phyloP scores from a whole-genome alignment of 2,113 vertebrate genomes.

The Anoura caudifer region DNA sequence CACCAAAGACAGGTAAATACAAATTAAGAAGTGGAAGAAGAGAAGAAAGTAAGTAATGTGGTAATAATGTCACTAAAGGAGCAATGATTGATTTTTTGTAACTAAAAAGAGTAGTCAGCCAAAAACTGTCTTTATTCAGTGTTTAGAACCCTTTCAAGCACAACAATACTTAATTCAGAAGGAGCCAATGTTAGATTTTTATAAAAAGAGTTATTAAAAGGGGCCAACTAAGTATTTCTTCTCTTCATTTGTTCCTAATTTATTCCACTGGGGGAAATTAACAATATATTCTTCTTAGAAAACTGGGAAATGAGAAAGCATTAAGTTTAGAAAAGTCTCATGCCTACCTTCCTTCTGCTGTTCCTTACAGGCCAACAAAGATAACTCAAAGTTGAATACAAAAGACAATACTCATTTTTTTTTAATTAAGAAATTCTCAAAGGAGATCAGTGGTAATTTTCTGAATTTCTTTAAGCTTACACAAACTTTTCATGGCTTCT shows the following conservation, averaged over 20 bases:
- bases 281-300: not conserved
- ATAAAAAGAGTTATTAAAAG: not conserved
- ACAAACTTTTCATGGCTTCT: not conserved
- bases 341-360: not conserved
- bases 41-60: not conserved
- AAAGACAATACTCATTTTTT: not conserved
- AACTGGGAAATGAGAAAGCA: not conserved
- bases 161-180: not conserved
- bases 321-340: not conserved
- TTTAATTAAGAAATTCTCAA: slow-evolving; percentile 18
- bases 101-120: not conserved
- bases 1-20: slow-evolving; percentile 17
- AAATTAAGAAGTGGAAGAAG: not conserved
- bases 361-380: not conserved
- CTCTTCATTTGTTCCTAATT: slow-evolving; percentile 28
- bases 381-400: not conserved
- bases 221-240: not conserved
- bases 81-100: not conserved
- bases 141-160: not conserved
- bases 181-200: not conserved
- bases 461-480: not conserved
- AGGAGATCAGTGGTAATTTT: not conserved
- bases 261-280: not conserved
- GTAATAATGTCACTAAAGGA: not conserved
- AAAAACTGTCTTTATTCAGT: not conserved